These are phyloP conservation scores for honey bee (Apis mellifera) DNA, from an alignment of 1,140 invertebrate species.

Conservation along the genomic window DNA sequence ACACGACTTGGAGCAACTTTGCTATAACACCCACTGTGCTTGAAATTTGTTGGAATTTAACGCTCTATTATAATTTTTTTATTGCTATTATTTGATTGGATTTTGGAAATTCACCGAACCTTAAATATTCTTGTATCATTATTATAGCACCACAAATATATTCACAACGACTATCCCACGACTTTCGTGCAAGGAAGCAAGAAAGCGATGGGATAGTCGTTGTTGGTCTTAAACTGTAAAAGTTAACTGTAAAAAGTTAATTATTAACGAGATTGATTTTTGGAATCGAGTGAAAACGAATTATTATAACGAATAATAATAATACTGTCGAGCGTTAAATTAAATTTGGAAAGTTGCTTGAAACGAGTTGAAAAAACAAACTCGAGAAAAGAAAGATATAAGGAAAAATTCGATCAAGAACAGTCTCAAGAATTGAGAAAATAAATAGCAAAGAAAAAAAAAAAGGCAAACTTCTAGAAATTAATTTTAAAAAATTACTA, in stretches of 20 bases:
- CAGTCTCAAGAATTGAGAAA: not conserved
- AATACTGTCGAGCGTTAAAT: slow-evolving; percentile 2
- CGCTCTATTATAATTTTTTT: slow-evolving; percentile 10
- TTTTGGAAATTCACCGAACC: not conserved
- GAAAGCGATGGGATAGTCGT: slow-evolving; percentile 66
- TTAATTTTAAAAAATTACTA: slow-evolving; percentile 5
- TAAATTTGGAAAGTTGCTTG: slow-evolving; percentile 1
- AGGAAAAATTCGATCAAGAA: not conserved
- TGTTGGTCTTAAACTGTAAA: slow-evolving; percentile 4
- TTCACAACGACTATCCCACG: slow-evolving; percentile 60
- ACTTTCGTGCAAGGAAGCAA: slow-evolving; percentile 23
- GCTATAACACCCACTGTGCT: not conserved
- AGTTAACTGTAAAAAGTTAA: no score
- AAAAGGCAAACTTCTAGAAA: slow-evolving; percentile 15
- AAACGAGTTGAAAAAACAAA: slow-evolving; percentile 22
- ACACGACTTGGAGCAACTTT: not conserved
- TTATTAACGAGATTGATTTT: not conserved
- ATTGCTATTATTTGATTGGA: not conserved
- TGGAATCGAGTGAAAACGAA: not conserved
- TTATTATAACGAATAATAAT: slow-evolving; percentile 21
- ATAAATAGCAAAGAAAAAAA: slow-evolving; percentile 5
- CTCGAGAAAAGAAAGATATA: not conserved
- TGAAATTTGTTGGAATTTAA: slow-evolving; percentile 13
- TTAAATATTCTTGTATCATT: not conserved
- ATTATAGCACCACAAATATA: slow-evolving; percentile 11